Evolutionary conservation across 2,888 invertebrate species (phyloP).

Genomic region (Anagyrus pseudococci): DNA sequence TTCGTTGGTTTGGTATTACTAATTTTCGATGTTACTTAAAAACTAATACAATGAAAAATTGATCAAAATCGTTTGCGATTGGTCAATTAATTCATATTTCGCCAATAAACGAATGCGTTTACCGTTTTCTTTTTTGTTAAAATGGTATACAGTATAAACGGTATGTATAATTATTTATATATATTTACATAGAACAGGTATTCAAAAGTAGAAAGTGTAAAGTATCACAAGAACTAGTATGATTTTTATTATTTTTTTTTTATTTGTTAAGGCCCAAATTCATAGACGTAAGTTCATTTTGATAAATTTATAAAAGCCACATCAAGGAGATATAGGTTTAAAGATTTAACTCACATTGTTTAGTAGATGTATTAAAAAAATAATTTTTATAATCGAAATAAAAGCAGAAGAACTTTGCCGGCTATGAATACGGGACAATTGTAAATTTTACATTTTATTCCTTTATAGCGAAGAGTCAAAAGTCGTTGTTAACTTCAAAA

Average conservation of each 20-base stretch:
- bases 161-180: constrained; percentile 38
- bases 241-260: constrained; percentile 37
- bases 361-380: constrained; percentile 18
- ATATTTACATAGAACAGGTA: constrained; percentile 51
- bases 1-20: constrained; percentile 33
- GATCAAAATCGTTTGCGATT: constrained; percentile 20
- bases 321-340: constrained; percentile 19
- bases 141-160: constrained; percentile 44
- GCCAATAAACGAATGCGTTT: constrained; percentile 39
- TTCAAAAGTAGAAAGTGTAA: constrained; percentile 58
- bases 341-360: constrained; percentile 15
- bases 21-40: constrained; percentile 35
- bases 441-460: constrained; percentile 16
- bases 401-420: constrained; percentile 26
- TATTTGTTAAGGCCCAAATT: constrained; percentile 37
- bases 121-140: constrained; percentile 22
- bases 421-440: constrained; percentile 32
- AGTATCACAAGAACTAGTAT: constrained; percentile 59
- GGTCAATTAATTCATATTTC: constrained; percentile 33
- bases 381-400: constrained; percentile 4
- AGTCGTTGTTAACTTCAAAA: no score
- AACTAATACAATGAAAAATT: constrained; percentile 31
- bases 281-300: constrained; percentile 35
- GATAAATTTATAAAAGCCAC: constrained; percentile 24
- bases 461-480: constrained; percentile 38